Conservation (phyloP, 2,113 vertebrate species). For the Asarcornis scutulata region DNA sequence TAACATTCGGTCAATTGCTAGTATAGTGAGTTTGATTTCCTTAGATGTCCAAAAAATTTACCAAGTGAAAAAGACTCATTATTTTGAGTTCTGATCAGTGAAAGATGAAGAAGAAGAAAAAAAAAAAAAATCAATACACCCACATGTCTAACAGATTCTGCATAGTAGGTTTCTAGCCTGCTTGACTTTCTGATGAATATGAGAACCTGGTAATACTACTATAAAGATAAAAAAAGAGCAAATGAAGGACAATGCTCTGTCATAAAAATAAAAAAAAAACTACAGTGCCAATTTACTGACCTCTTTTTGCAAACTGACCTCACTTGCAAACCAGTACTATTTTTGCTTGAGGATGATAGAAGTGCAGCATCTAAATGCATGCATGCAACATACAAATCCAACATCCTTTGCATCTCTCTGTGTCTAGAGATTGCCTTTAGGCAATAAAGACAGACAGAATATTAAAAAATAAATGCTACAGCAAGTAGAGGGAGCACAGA, state of each 20-base stretch:
- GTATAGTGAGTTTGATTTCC: neutral
- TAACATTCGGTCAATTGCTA: neutral
- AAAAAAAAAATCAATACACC: too few species aligned
- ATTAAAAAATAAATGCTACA: neutral
- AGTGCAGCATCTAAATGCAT: neutral
- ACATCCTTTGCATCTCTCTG: neutral
- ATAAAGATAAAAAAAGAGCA: slow-evolving; percentile 15
- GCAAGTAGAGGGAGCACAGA: neutral
- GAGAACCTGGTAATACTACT: neutral
- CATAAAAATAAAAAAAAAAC: neutral
- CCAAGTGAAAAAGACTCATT: neutral
- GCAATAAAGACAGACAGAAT: neutral
- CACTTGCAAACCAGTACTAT: neutral
- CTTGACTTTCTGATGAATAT: neutral
- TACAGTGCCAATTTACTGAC: neutral
- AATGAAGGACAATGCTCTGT: slow-evolving; percentile 21
- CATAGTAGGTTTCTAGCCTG: neutral
- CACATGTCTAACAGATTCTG: neutral
- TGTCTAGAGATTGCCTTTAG: neutral
- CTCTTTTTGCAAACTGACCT: neutral
- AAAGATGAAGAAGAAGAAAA: neutral
- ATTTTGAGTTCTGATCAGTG: neutral
- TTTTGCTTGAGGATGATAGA: neutral
- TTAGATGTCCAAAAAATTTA: neutral
- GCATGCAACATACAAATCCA: neutral